Evolutionary conservation across 1,140 invertebrate genomes (phyloP).

Genomic region (Drosophila suzukii): DNA sequence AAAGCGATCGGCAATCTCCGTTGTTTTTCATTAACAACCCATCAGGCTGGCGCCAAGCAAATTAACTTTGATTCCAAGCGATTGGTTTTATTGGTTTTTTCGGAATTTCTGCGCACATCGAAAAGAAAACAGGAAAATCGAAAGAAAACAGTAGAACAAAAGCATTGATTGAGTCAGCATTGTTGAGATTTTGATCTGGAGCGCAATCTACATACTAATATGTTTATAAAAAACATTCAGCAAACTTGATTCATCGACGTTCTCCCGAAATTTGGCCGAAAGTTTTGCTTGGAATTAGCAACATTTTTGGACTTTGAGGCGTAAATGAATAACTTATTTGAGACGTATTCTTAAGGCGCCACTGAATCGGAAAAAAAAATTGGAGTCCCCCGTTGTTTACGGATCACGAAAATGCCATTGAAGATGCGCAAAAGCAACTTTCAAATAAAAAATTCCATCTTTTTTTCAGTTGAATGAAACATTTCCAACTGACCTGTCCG

Average conservation of each 20-base stretch:
- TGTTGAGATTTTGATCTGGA: constrained; percentile 51
- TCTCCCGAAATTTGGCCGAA: constrained; percentile 57
- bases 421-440: constrained; percentile 70
- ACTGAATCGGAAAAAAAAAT: constrained; percentile 33
- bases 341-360: constrained; percentile 57
- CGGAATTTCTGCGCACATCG: constrained; percentile 36
- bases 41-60: constrained; percentile 65
- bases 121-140: constrained; percentile 65
- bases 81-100: constrained; percentile 9
- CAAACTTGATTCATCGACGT: constrained; percentile 72
- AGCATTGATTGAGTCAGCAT: constrained; percentile 61
- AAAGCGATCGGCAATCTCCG: constrained; percentile 55
- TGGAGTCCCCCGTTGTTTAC: constrained; percentile 54
- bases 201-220: constrained; percentile 66
- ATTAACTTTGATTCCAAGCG: constrained; percentile 63
- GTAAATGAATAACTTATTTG: constrained; percentile 70
- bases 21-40: constrained; percentile 69
- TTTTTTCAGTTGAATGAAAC: constrained; percentile 61
- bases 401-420: constrained; percentile 25
- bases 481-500: constrained; percentile 30
- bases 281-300: constrained; percentile 62
- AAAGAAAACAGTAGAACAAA: constrained; percentile 41
- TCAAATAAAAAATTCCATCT: constrained; percentile 63
- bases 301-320: constrained; percentile 48
- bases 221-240: constrained; percentile 42